Evolutionary conservation across 2,113 vertebrate genomes (phyloP), one percentile per base, ranked within the genome.

Genomic region (Seriola rivoliana): DNA sequence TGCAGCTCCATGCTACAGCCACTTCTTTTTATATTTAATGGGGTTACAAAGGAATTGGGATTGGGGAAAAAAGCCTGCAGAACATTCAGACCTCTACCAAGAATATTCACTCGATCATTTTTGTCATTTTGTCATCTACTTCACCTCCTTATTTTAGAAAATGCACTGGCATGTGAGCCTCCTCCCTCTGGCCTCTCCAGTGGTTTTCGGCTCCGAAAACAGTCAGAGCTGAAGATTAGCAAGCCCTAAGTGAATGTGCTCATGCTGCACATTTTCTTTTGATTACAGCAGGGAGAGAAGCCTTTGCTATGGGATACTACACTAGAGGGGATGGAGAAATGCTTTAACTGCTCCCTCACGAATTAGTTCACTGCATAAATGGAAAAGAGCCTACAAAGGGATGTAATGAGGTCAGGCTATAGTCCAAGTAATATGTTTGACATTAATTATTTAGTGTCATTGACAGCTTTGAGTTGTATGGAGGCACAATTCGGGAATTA

Each of bases 181-280:
- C 72, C 69, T 50, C 59, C 65, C n/a, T 59, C 55, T 25, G 14
- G 13, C n/a, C 29, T 73, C 70, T 68, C 44, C 71, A 46, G 64
- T 75, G 73, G 67, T 71, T 87, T 62, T 67, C 52, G 29, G n/a
- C 60, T 66, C 21, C 2, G 52, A 66, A 81, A 83, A 83, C 58
- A 80, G 73, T 84, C 63, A 11, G 58, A 69, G 78, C 69, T 69
- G 66, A 52, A 88, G 87, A 93, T 93, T 87, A 92, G 85, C 62
- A 54, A 73, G 82, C 78, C 84, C 66, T 77, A 83, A 88, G 70
- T 73, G 73, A 88, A 88, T 78, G 78, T 88, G 87, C 90, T 88
- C 82, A 71, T 88, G 72, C 67, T 85, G 83, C 87, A 86, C 77
- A 86, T 90, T 92, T 72, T 78, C 48, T 80, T 92, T 87, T 92